Evolutionary conservation across 2,113 vertebrate species (phyloP).

Genomic region (Myxocyprinus asiaticus): DNA sequence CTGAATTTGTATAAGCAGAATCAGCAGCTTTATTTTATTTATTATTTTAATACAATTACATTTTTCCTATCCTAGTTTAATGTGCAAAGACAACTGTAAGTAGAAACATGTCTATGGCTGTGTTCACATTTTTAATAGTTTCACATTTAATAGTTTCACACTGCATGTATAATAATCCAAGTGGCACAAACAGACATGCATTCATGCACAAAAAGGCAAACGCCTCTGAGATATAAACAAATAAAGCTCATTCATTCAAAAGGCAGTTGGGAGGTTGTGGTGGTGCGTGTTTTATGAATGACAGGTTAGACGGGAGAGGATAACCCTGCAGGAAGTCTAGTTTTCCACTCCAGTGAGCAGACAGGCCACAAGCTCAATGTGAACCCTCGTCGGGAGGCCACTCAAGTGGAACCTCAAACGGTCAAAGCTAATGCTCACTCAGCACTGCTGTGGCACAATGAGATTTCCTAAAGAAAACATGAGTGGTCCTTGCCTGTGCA

Average conservation of each 20-base stretch:
- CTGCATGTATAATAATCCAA: not conserved
- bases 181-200: not conserved
- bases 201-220: not conserved
- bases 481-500: too few species aligned
- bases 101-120: too few species aligned
- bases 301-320: not conserved
- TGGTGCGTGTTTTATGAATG: constrained; percentile 35
- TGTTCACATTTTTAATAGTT: too few species aligned
- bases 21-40: too few species aligned
- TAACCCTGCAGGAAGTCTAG: constrained; percentile 19
- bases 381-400: not conserved
- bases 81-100: too few species aligned
- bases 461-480: too few species aligned
- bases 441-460: not conserved
- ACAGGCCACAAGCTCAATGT: constrained; percentile 3
- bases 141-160: too few species aligned
- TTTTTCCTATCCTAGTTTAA: too few species aligned
- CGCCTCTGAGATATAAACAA: not conserved
- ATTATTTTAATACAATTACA: too few species aligned
- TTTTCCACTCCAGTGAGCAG: constrained; percentile 30
- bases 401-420: constrained; percentile 24
- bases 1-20: too few species aligned
- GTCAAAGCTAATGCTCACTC: constrained; percentile 26
- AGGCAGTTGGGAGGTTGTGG: not conserved
- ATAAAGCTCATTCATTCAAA: constrained; percentile 26